phyloP scores from a whole-genome alignment of 2,888 invertebrate genomes.

The Polymixis flavicincta region DNA sequence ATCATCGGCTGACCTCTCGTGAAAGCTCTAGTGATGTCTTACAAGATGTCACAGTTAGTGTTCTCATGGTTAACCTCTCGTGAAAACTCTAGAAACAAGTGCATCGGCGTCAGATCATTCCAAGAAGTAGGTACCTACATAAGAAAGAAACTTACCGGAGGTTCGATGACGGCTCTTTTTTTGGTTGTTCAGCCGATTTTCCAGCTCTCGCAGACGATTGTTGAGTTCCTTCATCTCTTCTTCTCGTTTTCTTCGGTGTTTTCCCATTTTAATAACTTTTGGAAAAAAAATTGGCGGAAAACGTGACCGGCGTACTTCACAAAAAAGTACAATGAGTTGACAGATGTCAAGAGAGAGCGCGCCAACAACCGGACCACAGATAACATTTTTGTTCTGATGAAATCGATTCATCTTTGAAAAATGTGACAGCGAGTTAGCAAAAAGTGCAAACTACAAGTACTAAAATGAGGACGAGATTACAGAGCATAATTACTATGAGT shows the following conservation, averaged over 20 bases:
- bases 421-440: too few relatives aligned
- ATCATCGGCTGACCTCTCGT: conserved; percentile 14
- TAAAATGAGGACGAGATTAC: too few relatives aligned
- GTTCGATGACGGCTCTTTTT: background rate
- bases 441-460: too few relatives aligned
- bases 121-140: too few relatives aligned
- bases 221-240: background rate
- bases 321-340: conserved; percentile 1
- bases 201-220: background rate
- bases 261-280: background rate
- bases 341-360: too few relatives aligned
- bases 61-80: conserved; percentile 3
- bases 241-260: background rate
- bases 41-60: background rate
- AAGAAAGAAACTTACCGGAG: background rate
- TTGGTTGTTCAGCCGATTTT: background rate
- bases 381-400: too few relatives aligned
- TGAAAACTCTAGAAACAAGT: conserved; percentile 3
- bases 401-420: too few relatives aligned
- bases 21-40: conserved; percentile 5
- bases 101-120: background rate
- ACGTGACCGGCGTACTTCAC: background rate
- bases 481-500: too few relatives aligned
- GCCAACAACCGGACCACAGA: too few relatives aligned
- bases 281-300: background rate